Evolutionary conservation across 1,140 invertebrate species (phyloP), one percentile per base, ranked within the genome.

Genomic region (Latrodectus geometricus): DNA sequence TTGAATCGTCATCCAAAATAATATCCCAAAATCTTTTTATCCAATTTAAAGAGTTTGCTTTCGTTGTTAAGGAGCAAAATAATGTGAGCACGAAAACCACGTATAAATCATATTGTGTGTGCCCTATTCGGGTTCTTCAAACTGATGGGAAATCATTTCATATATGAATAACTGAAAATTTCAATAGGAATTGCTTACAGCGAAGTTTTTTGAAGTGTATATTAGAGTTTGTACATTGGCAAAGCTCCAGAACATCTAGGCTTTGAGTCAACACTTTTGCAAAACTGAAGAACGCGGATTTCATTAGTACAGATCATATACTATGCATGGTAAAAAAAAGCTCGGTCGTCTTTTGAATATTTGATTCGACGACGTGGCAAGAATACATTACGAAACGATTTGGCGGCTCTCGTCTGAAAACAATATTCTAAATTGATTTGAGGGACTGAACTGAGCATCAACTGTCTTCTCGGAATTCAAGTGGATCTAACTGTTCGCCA

Each of bases 311-410:
- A 21, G 17, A 21, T 69, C 68, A 23, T 69, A 69, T 69, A 21
- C 68, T 69, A 69, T 69, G 68, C 68, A 23, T 69, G 68, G 11
- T 61, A 61, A 61, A 69, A 65, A 65, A 69, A 69, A 69, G 9
- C 68, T 21, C 17, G 17, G 21, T 23, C 68, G 20, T 69, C 68
- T 69, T 69, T 69, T 69, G 20, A 69, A 69, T 69, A 69, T 69
- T 69, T 69, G 68, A 69, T 69, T 69, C 4, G 68, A 69, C 68
- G 68, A 69, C 68, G 68, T 69, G 68, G 68, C 20, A 69, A 69
- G 68, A 69, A 69, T 69, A 23, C 21, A 23, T 23, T 69, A 21
- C 17, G 21, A 69, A 65, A 61, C 54, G 11, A 61, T 17, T 11
- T n/a, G 68, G 68, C 17, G 20, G 9, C 14, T 21, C 61, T 69